A percentile compares a stretch with the other conserved stretches of the same genome.
Evolutionary conservation across 30 jellyfish, hydroid and myxozoan species (phyloP).

Genomic region (Cassiopea xamachana): DNA sequence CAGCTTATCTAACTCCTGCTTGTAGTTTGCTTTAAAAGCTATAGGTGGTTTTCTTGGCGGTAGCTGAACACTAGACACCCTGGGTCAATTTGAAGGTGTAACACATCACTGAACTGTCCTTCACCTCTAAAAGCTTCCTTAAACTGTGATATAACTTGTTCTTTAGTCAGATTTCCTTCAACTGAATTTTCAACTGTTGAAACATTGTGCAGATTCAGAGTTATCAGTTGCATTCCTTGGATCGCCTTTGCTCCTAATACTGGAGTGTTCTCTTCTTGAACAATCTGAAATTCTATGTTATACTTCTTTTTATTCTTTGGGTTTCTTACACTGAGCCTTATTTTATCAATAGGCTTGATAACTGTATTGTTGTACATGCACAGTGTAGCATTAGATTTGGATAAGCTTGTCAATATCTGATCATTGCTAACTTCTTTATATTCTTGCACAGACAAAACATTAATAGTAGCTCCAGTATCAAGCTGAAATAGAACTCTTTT

Average conservation of each 20-base stretch:
- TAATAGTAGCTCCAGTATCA: no score
- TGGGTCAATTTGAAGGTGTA: background rate
- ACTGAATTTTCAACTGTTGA: background rate
- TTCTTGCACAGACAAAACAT: no score
- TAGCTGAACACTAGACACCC: background rate
- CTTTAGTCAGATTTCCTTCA: background rate
- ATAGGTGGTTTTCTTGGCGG: slow-evolving; percentile 34
- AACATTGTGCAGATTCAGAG: background rate
- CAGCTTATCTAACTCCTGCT: slow-evolving; percentile 22
- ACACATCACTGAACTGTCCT: background rate
- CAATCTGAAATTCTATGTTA: slow-evolving; percentile 12
- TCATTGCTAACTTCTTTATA: no score
- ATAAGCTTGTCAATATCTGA: slow-evolving; percentile 5
- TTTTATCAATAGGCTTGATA: background rate
- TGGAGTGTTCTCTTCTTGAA: slow-evolving; percentile 7
- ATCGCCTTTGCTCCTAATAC: slow-evolving; percentile 12
- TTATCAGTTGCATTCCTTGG: slow-evolving; percentile 2
- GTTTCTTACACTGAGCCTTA: slow-evolving; percentile 7
- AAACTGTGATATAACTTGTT: background rate
- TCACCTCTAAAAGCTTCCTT: background rate
- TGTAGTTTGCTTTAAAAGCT: slow-evolving; percentile 7
- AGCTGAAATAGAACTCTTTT: slow-evolving; percentile 3
- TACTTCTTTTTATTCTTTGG: background rate
- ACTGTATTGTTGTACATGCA: slow-evolving; percentile 8
- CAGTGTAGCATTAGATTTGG: slow-evolving; percentile 16